phyloP scores from a whole-genome alignment of 2,888 invertebrate species.

The Polyommatus iphigenia region DNA sequence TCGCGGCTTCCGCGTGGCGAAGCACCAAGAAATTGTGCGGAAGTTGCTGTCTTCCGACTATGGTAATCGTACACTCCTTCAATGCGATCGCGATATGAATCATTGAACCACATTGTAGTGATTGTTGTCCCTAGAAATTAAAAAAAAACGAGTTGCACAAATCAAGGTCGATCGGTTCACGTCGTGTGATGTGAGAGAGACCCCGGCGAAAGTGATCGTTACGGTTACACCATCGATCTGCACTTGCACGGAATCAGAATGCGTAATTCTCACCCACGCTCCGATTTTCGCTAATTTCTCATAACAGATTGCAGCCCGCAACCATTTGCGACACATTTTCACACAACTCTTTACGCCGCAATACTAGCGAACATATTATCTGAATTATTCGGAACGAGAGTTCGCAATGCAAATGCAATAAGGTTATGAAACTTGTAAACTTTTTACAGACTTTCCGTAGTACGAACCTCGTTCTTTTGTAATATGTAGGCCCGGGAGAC shows the following conservation, averaged over 20 bases:
- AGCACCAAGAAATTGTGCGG: constrained; percentile 58
- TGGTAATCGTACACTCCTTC: constrained; percentile 55
- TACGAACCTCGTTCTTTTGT: constrained; percentile 20
- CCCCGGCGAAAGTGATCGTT: constrained; percentile 68
- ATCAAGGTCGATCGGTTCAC: constrained; percentile 18
- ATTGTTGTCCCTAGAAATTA: constrained; percentile 33
- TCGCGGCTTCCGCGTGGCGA: constrained; percentile 52
- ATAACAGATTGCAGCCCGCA: constrained; percentile 53
- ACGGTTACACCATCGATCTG: constrained; percentile 67
- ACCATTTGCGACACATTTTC: constrained; percentile 55
- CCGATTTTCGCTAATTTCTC: constrained; percentile 70
- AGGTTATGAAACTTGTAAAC: constrained; percentile 37
- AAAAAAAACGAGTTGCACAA: constrained; percentile 1
- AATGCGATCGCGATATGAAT: constrained; percentile 51
- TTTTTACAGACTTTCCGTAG: constrained; percentile 29
- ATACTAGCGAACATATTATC: background rate
- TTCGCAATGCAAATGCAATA: constrained; percentile 57
- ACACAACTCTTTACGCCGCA: constrained; percentile 56
- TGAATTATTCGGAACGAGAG: background rate
- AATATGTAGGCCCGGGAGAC: constrained; percentile 50
- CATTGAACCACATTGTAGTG: constrained; percentile 45
- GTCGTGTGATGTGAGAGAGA: constrained; percentile 44
- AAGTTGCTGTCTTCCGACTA: constrained; percentile 56
- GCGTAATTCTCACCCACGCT: constrained; percentile 72
- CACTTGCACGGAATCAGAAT: constrained; percentile 61